Conservation (phyloP, 2,797 vertebrate species). For the Sebastiscus albofasciatus region DNA sequence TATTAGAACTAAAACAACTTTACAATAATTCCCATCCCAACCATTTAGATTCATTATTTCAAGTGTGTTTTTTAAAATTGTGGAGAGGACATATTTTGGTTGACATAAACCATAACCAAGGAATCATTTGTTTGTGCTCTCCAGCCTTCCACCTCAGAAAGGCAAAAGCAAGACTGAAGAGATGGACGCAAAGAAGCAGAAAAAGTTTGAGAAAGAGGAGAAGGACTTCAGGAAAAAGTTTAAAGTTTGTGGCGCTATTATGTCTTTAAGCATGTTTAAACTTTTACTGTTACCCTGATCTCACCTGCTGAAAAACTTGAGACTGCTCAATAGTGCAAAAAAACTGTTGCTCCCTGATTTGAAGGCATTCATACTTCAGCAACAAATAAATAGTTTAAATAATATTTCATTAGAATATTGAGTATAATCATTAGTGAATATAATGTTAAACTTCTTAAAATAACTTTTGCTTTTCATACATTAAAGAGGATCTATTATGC, state of each 20-base stretch:
- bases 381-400: not conserved
- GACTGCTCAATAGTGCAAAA: not conserved
- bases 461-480: not conserved
- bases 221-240: slow-evolving; percentile 96
- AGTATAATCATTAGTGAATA: not conserved
- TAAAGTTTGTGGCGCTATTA: slow-evolving; percentile 82
- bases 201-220: slow-evolving; percentile 92
- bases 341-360: not conserved
- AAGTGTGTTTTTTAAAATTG: not conserved
- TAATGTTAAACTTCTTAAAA: not conserved
- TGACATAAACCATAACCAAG: not conserved
- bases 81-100: not conserved
- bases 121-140: not conserved
- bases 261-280: not conserved
- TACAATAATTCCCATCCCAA: not conserved
- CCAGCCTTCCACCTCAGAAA: slow-evolving; percentile 68
- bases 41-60: not conserved
- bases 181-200: slow-evolving; percentile 86
- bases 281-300: not conserved
- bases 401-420: not conserved
- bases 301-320: not conserved
- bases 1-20: not conserved
- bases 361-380: not conserved
- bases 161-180: slow-evolving; percentile 72
- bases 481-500: too few species aligned